phyloP scores from a whole-genome alignment of 2,888 invertebrate genomes.

The Xanthorhoe designata region DNA sequence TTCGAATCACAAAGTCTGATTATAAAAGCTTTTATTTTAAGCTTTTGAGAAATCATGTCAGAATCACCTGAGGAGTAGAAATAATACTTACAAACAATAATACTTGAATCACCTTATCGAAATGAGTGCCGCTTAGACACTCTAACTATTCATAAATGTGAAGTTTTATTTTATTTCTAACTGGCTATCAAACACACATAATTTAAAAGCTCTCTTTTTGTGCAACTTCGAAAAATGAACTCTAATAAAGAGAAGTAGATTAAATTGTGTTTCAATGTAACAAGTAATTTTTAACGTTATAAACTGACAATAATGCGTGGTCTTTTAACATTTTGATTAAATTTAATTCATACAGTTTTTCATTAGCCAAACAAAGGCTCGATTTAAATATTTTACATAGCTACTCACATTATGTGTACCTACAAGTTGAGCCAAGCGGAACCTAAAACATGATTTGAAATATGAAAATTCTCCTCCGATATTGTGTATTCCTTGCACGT shows the following conservation, averaged over 20 bases:
- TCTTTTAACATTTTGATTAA: background rate
- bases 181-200: background rate
- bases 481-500: slow-evolving; percentile 12
- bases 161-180: background rate
- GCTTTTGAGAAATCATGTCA: background rate
- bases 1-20: background rate
- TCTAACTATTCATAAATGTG: background rate
- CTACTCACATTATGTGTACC: no score
- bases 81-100: background rate
- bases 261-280: no score
- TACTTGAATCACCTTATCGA: background rate
- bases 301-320: background rate
- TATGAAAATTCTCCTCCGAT: no score
- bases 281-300: background rate
- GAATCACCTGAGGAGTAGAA: background rate
- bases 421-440: no score
- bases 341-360: slow-evolving; percentile 15
- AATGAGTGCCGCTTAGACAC: background rate
- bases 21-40: background rate
- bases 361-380: slow-evolving; percentile 13
- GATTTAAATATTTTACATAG: slow-evolving; percentile 8
- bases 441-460: no score
- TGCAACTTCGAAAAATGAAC: background rate
- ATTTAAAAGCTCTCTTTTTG: background rate
- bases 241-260: background rate